These are phyloP conservation scores for Subacronicta megacephala DNA, from an alignment of 2,888 invertebrate species.

Conservation along the genomic window DNA sequence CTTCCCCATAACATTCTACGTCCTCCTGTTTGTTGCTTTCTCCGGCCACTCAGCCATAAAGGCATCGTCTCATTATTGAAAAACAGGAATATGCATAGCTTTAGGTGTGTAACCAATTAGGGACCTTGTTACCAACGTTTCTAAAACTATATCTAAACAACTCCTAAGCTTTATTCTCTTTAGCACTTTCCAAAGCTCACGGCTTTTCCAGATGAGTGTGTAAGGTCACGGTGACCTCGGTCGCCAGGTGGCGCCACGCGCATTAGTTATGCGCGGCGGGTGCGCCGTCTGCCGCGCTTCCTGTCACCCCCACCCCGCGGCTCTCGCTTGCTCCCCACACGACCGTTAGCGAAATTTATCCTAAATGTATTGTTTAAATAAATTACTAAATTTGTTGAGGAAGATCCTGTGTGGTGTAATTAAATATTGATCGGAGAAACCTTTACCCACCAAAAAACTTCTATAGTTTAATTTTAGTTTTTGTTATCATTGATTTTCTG, in stretches of 20 bases:
- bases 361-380: constrained; percentile 29
- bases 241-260: constrained; percentile 67
- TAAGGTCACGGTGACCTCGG: constrained; percentile 58
- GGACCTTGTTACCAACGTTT: too few relatives aligned
- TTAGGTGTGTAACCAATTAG: neutral
- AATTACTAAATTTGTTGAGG: constrained; percentile 17
- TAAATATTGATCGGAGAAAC: neutral
- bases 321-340: constrained; percentile 41
- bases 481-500: too few relatives aligned
- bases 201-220: constrained; percentile 54
- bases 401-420: constrained; percentile 3
- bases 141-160: neutral
- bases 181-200: constrained; percentile 42
- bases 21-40: too few relatives aligned
- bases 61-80: too few relatives aligned
- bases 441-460: neutral
- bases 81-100: too few relatives aligned
- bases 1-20: too few relatives aligned
- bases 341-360: constrained; percentile 47
- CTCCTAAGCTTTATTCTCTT: constrained; percentile 1
- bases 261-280: constrained; percentile 77
- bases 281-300: constrained; percentile 77
- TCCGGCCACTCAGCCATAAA: too few relatives aligned
- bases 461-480: neutral
- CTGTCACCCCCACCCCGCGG: constrained; percentile 60